Percentiles rank a stretch among this genome's conserved stretches.
phyloP scores from a whole-genome alignment of 2,113 vertebrate species.

The Xiphophorus maculatus region DNA sequence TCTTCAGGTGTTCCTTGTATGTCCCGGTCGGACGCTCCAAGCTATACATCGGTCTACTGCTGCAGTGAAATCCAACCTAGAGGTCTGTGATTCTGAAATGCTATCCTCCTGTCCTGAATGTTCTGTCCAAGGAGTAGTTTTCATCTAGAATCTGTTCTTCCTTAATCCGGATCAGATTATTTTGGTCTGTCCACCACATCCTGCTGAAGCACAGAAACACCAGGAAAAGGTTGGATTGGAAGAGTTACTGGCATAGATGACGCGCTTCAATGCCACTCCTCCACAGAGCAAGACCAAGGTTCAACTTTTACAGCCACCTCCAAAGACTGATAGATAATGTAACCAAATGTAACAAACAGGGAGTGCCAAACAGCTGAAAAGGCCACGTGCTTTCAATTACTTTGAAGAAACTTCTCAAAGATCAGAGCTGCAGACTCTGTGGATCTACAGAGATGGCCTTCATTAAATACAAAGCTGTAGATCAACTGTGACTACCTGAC shows the following conservation, averaged over 20 bases:
- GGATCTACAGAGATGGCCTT: too few species aligned
- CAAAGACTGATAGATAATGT: not conserved
- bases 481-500: too few species aligned
- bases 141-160: not conserved
- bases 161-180: not conserved
- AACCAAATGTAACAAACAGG: not conserved
- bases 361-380: not conserved
- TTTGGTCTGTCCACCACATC: rapidly evolving
- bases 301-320: constrained; percentile 52
- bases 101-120: not conserved
- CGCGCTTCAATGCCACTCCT: constrained; percentile 43
- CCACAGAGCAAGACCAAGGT: constrained; percentile 54
- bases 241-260: not conserved
- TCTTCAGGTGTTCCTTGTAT: constrained; percentile 13
- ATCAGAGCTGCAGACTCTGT: not conserved
- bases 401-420: not conserved
- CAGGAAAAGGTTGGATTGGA: not conserved
- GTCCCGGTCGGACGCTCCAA: not conserved
- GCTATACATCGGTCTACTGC: constrained; percentile 39
- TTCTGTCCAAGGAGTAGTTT: not conserved
- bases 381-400: not conserved
- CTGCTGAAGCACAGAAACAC: not conserved
- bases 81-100: not conserved
- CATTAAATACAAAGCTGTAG: too few species aligned
- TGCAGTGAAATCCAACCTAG: not conserved